Evolutionary conservation across 2,113 vertebrate species (phyloP).

Genomic region (Menidia beryllina): DNA sequence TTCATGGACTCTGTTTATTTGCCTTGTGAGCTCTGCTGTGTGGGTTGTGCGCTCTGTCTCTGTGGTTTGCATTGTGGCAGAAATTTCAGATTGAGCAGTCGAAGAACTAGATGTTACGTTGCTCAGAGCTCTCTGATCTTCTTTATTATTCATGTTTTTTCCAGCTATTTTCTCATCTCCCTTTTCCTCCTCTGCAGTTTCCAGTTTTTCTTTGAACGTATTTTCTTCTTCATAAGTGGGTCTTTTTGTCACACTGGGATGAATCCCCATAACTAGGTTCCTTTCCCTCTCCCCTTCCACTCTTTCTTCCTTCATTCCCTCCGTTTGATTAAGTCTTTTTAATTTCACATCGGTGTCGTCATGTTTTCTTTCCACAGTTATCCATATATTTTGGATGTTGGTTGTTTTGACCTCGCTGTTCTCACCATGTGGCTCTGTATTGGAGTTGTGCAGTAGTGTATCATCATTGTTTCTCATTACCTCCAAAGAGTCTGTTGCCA

Average conservation of each 20-base stretch:
- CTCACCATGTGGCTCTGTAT: neutral
- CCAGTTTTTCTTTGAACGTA: neutral
- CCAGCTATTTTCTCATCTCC: neutral
- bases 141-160: constrained; percentile 11
- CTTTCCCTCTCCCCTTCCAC: constrained; percentile 46
- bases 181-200: constrained; percentile 6
- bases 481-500: constrained; percentile 2
- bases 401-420: neutral
- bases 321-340: neutral
- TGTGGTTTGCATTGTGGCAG: constrained; percentile 14
- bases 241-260: constrained; percentile 1
- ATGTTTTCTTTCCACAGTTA: neutral
- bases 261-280: constrained; percentile 53
- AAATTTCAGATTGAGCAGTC: constrained; percentile 19
- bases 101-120: constrained; percentile 30
- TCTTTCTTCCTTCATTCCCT: constrained; percentile 4
- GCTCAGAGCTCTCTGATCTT: constrained; percentile 11
- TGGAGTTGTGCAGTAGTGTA: neutral
- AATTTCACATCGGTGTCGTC: neutral
- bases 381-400: neutral
- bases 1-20: constrained; percentile 9
- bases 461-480: constrained; percentile 4
- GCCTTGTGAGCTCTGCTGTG: neutral
- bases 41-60: constrained; percentile 18
- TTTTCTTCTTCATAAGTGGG: neutral